These are phyloP conservation scores for Andricus grossulariae DNA, from an alignment of 1,140 invertebrate species.

Conservation along the genomic window DNA sequence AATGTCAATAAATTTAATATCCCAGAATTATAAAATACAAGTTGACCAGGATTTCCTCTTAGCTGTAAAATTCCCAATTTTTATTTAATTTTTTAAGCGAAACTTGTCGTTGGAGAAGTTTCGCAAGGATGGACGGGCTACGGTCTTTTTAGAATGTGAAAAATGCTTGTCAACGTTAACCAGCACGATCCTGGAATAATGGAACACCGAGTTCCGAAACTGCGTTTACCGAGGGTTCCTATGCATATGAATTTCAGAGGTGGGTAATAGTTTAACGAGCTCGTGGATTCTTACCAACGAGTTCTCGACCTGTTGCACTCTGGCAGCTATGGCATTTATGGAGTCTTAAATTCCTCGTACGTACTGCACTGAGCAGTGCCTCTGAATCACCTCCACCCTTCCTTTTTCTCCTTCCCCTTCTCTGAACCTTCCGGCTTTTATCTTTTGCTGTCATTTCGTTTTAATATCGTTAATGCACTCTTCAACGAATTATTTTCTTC, in stretches of 20 bases:
- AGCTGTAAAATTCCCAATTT: too few species aligned
- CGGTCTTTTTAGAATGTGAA: not conserved
- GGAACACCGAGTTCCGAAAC: conserved; percentile 54
- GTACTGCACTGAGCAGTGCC: conserved; percentile 45
- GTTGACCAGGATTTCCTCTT: too few species aligned
- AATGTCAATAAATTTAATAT: conserved; percentile 23
- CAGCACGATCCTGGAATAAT: conserved; percentile 50
- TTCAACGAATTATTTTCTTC: conserved; percentile 21
- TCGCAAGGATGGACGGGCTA: too few species aligned
- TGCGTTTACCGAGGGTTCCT: conserved; percentile 50
- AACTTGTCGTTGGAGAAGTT: too few species aligned
- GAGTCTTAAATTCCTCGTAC: conserved; percentile 64
- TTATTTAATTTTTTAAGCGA: too few species aligned
- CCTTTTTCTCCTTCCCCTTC: conserved; percentile 8
- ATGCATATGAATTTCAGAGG: conserved; percentile 60
- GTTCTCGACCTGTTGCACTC: conserved; percentile 64
- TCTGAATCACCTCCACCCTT: conserved; percentile 54
- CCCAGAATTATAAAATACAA: not conserved
- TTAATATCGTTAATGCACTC: conserved; percentile 38
- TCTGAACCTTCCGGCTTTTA: conserved; percentile 18
- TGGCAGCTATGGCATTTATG: conserved; percentile 62
- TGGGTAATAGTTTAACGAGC: conserved; percentile 68
- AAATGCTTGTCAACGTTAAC: not conserved
- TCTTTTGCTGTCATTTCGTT: conserved; percentile 40
- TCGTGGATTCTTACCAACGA: conserved; percentile 63